These are phyloP conservation scores for Phalacrocorax carbo DNA, from an alignment of 2,113 vertebrate species.

Conservation along the genomic window DNA sequence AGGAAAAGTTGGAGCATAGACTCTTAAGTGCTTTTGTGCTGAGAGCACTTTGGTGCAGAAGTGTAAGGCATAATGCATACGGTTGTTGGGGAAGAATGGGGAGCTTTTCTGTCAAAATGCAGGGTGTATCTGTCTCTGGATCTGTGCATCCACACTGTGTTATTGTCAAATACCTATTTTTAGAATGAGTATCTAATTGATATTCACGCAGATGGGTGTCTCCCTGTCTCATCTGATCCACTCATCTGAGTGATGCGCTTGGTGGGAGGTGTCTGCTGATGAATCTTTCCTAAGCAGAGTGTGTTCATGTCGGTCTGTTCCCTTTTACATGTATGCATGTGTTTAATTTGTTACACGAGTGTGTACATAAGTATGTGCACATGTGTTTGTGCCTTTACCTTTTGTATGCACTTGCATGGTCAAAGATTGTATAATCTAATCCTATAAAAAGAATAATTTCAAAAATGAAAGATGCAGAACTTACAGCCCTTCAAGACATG, in stretches of 20 bases:
- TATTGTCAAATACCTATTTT: conserved; percentile 51
- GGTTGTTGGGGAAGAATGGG: background rate
- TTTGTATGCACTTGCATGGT: background rate
- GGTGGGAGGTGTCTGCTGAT: conserved; percentile 32
- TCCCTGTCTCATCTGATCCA: conserved; percentile 42
- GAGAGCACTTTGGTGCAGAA: background rate
- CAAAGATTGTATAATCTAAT: background rate
- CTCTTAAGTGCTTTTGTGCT: background rate
- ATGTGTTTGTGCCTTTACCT: background rate
- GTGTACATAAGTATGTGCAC: background rate
- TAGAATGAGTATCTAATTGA: conserved; percentile 34
- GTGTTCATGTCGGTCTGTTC: background rate
- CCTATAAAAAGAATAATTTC: background rate
- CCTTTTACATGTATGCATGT: background rate
- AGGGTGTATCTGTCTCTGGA: conserved; percentile 11
- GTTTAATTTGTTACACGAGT: background rate
- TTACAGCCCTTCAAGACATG: background rate
- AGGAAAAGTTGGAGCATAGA: background rate
- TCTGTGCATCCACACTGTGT: conserved; percentile 3
- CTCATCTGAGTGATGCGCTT: conserved; percentile 27
- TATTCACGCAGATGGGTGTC: conserved; percentile 52
- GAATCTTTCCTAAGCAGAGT: background rate
- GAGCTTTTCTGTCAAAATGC: background rate
- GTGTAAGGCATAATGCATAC: background rate
- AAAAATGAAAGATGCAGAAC: background rate